Base-by-base conservation (phyloP, 2,888 invertebrate species). In the Beris morrisii region DNA sequence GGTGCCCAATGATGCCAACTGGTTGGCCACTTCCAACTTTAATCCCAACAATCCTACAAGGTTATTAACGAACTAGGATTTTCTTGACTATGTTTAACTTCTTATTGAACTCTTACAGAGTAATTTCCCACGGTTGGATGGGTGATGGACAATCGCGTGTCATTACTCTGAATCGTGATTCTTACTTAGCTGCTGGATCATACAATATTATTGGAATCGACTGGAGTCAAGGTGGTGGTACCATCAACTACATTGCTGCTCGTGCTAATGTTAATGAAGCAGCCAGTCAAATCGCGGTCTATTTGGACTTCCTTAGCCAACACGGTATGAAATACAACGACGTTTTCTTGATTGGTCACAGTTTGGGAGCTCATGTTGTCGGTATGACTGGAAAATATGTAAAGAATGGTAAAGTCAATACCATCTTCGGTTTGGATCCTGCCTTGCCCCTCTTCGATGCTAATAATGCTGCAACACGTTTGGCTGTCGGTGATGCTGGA, bases 141-240 rank as follows among this genome's bases (percentile, higher is more conserved):
- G 84, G 83, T 72, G 79, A 83, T 72, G 83, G 83, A 44, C 78
- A 78, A 67, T 80, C 83, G 52, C 13, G 45, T 15, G 54, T 68
- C 9, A 69, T 65, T 44, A 50, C 11, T 5, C 2, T 50, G 4
- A 67, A 67, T 11, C 63, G 52, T 7, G 54, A 54, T 38, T 86
- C 86, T 0, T 86, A 85, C 73, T 78, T 87, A 31, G 81, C 82
- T 67, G 79, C 82, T 4, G 85, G 84, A 44, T 83, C 85, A 67
- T 77, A 84, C 69, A 87, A 87, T 72, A 83, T 87, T 67, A 83
- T 87, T 63, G 82, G 84, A 3, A 84, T 87, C 11, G 86, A 87
- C 73, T 87, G 86, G 86, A 82, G 83, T 12, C 77, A 76, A 1
- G 84, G 85, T 2, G 84, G 86, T 0, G 73, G 74, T 3, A 85